Evolutionary conservation across 1,140 invertebrate species (phyloP), one percentile per base, ranked within the genome.

Genomic region (Hirudo medicinalis): DNA sequence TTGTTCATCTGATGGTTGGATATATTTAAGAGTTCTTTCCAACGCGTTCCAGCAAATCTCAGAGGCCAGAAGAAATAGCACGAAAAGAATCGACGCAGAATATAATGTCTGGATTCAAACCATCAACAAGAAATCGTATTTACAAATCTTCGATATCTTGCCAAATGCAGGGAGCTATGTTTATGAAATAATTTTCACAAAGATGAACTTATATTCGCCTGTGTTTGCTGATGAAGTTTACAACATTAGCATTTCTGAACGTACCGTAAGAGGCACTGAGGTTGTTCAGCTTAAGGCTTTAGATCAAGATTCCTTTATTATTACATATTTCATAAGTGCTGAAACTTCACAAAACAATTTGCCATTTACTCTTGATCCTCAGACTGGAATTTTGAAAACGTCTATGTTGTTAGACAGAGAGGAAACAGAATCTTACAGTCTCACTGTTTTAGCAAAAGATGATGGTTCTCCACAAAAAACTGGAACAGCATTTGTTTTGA

Each of bases 251-350:
- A 63, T 63, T 32, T 22, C 15, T 9, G 57, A 63, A 63, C 4
- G 43, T 17, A 63, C 22, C 57, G 11, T 11, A 32, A 63, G 19
- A 22, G 22, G 11, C 29, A 75, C 75, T 13, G 75, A 78, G 9
- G 77, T 80, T 15, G 77, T 77, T 25, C 78, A 77, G 68, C 76
- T 80, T 6, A 74, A 75, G 40, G 77, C 77, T 2, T 60, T 71
- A 22, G 78, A 80, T 72, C 72, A 75, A 9, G 79, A 80, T 70
- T 70, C 67, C 19, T 77, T 78, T 72, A 76, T 77, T 8, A 71
- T 75, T n/a, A 76, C 43, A 17, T 49, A 49, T 79, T 11, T 72
- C 60, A 4, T 80, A 76, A 70, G 15, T 55, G 0, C 72, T 75
- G 54, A 25, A 63, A 0, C 43, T 49, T 54, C 77, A 22, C 70